Evolutionary conservation across 2,888 invertebrate genomes (phyloP), one percentile per base, ranked within the genome.

Genomic region (Margaritifera margaritifera): DNA sequence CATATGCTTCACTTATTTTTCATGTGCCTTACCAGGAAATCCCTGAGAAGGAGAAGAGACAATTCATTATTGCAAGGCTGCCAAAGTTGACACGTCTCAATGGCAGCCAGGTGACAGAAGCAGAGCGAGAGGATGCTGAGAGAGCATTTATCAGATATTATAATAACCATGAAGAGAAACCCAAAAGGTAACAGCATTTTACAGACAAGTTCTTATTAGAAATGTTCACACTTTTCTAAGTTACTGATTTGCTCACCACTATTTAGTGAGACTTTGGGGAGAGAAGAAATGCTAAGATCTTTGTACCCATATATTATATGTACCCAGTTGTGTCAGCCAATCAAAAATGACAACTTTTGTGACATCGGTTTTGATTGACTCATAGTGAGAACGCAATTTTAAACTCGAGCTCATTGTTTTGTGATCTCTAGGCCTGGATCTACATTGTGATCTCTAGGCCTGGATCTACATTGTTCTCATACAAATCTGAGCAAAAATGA

Each of bases 121-220:
- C 95, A 80, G 98, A 98, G 89, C 92, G 97, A 69, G 96, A 97
- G 89, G 95, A 96, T 86, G 95, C 97, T 20, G 98, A 98, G 89
- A 92, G 97, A 72, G 95, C 96, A 77, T 98, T 97, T 90, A 95
- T 98, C 82, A 92, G 98, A 71, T 94, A 95, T 88, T 97, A 95
- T 89, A 79, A 96, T 94, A 80, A 81, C 18, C 58, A 73, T 22
- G 71, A 78, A 1, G 69, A 80, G 1, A 83, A 83, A 69, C 94
- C 89, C 18, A 93, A 94, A 80, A 94, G 95, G 95, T 94, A 22
- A 50, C 51, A 20, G n/a, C 6, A 54, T 52, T 57, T 27, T 24
- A 22, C 22, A 55, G 50, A 18, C 11, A 4, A 20, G 15, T 20
- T 50, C 0, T 50, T 51, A 53, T 5, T 22, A 8, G 20, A 53